Evolutionary conservation across 2,797 vertebrate species (phyloP).

Genomic region (Pangasius mekongensis): DNA sequence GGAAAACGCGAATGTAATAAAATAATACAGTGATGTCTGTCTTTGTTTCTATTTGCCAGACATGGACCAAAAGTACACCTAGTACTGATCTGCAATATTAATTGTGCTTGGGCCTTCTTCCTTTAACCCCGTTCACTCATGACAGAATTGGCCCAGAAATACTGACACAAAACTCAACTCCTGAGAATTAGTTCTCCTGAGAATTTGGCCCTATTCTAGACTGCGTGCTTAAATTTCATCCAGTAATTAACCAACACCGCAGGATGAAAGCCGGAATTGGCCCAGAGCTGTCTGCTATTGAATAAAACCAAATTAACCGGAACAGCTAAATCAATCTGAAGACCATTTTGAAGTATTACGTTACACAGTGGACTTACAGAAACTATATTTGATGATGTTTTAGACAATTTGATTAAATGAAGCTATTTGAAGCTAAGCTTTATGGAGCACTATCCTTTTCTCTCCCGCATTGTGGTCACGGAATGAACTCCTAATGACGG

Average conservation of each 20-base stretch:
- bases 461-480: neutral
- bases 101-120: neutral
- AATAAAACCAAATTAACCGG: neutral
- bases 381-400: constrained; percentile 24
- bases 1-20: neutral
- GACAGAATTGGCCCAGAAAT: neutral
- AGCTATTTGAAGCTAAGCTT: constrained; percentile 14
- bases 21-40: neutral
- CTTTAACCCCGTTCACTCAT: neutral
- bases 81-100: neutral
- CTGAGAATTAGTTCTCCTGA: neutral
- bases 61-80: neutral
- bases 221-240: neutral
- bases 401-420: constrained; percentile 21
- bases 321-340: constrained; percentile 25
- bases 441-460: neutral
- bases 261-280: constrained; percentile 11
- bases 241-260: constrained; percentile 3
- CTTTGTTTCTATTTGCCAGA: neutral
- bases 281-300: constrained; percentile 14
- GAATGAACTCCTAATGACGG: constrained; percentile 22
- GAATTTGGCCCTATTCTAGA: neutral
- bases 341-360: constrained; percentile 10
- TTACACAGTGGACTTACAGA: constrained; percentile 14
- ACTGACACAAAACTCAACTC: neutral